Conservation (phyloP, 2,888 invertebrate genomes). For the Cheilosia variabilis region DNA sequence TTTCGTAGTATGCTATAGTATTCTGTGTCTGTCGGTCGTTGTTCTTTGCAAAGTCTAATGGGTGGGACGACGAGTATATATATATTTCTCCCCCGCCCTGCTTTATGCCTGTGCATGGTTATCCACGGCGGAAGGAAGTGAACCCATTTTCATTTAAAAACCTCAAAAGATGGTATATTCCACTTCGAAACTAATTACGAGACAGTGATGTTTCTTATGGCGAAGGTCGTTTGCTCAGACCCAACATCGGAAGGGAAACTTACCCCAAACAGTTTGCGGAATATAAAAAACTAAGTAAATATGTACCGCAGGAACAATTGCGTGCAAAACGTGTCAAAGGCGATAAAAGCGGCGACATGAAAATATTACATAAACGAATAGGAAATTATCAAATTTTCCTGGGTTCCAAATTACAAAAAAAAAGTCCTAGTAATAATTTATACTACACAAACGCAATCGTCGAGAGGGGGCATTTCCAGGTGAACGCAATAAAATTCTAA, state of each 20-base stretch:
- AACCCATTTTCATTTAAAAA: slow-evolving; percentile 31
- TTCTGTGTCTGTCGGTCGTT: slow-evolving; percentile 38
- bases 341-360: neutral
- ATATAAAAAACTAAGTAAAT: too few species aligned
- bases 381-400: neutral
- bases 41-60: slow-evolving; percentile 11
- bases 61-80: neutral
- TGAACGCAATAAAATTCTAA: slow-evolving; percentile 32
- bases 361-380: neutral
- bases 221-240: slow-evolving; percentile 6
- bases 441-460: neutral
- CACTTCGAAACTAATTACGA: slow-evolving; percentile 33
- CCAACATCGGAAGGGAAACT: neutral
- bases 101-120: neutral
- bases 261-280: too few species aligned
- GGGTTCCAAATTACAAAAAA: neutral
- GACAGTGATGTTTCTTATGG: neutral
- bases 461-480: neutral
- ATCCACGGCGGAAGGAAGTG: slow-evolving; percentile 5
- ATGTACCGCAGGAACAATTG: too few species aligned
- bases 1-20: slow-evolving; percentile 49
- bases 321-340: neutral
- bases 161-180: neutral
- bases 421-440: slow-evolving; percentile 1
- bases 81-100: neutral